A percentile compares a stretch with the other conserved stretches of the same genome.
These are phyloP conservation scores for Halocynthia roretzi DNA, from an alignment of 23 tunicate genomes.

Conservation along the genomic window DNA sequence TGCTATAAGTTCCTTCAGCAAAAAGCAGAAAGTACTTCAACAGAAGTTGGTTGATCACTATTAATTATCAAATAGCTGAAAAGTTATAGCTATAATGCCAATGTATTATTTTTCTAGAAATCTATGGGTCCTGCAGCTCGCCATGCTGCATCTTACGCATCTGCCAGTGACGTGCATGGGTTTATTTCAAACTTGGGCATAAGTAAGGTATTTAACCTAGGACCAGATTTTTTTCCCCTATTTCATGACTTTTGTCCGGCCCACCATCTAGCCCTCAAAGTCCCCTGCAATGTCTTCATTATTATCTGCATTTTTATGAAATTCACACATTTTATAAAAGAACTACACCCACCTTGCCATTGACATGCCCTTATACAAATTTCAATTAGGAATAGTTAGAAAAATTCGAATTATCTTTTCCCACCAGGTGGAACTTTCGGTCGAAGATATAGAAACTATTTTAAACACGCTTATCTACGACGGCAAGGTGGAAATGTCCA, in stretches of 20 bases:
- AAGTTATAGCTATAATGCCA: neutral
- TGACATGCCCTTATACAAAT: no score
- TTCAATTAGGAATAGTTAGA: no score
- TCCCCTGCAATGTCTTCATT: no score
- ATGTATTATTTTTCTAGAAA: no score
- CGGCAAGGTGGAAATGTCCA: slow-evolving; percentile 75
- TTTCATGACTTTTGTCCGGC: no score
- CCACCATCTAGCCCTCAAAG: no score
- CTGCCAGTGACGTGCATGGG: slow-evolving; percentile 61
- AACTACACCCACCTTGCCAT: no score
- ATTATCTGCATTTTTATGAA: no score
- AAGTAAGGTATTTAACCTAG: slow-evolving; percentile 45
- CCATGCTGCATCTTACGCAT: slow-evolving; percentile 52
- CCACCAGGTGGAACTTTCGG: slow-evolving; percentile 36
- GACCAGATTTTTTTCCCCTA: no score
- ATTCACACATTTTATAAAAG: no score
- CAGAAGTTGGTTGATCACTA: slow-evolving; percentile 26
- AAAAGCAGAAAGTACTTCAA: slow-evolving; percentile 51
- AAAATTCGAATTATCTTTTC: neutral
- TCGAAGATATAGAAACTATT: slow-evolving; percentile 79
- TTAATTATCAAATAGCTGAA: neutral
- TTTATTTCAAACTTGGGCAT: slow-evolving; percentile 75
- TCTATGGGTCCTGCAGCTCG: slow-evolving; percentile 48
- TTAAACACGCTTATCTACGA: slow-evolving; percentile 73
- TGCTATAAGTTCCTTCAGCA: slow-evolving; percentile 71